Evolutionary conservation across 1,140 invertebrate species (phyloP).

Genomic region (Uloborus diversus): DNA sequence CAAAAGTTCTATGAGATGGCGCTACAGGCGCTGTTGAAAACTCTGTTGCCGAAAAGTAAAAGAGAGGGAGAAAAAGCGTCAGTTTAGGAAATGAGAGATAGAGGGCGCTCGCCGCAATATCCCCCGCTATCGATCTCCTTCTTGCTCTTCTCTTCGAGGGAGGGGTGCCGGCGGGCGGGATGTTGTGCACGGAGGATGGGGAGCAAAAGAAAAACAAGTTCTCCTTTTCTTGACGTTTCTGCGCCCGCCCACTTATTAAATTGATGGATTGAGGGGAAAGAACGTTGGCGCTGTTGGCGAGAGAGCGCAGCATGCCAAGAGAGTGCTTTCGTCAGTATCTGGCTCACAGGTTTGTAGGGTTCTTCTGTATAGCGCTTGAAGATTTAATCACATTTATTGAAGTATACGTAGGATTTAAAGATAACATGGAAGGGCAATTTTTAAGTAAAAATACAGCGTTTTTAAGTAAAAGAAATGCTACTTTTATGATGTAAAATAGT

Average conservation of each 20-base stretch:
- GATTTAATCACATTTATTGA: too few relatives aligned
- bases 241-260: constrained; percentile 40
- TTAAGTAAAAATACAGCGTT: too few relatives aligned
- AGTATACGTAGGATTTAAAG: not conserved
- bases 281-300: constrained; percentile 11
- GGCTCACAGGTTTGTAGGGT: too few relatives aligned
- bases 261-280: constrained; percentile 1
- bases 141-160: constrained; percentile 34
- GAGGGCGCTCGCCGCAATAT: constrained; percentile 22
- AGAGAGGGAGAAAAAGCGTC: not conserved
- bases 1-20: too few relatives aligned
- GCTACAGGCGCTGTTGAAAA: not conserved
- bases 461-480: too few relatives aligned
- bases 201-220: constrained; percentile 46
- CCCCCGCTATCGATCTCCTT: constrained; percentile 33
- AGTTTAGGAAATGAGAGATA: not conserved
- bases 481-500: too few relatives aligned
- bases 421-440: not conserved
- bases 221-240: constrained; percentile 44
- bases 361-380: too few relatives aligned
- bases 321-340: too few relatives aligned
- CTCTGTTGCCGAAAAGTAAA: not conserved
- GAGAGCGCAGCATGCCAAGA: not conserved
- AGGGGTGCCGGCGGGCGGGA: not conserved
- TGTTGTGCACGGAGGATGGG: not conserved